Percentiles rank a stretch among this genome's conserved stretches.
These are phyloP conservation scores for Leuctra nigra DNA, from an alignment of 2,888 invertebrate genomes.

Conservation along the genomic window DNA sequence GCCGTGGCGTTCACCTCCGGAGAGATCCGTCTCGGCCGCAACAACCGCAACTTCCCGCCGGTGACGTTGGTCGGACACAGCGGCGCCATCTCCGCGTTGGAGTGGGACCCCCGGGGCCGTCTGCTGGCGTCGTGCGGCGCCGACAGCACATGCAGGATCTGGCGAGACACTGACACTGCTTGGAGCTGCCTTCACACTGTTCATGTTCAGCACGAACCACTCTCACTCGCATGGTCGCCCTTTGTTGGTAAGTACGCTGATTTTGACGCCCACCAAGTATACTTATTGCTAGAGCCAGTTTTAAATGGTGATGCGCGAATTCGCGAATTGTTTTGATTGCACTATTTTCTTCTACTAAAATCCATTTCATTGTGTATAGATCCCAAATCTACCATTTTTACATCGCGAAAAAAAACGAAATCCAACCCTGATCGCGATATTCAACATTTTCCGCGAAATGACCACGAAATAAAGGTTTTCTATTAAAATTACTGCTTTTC, in stretches of 20 bases:
- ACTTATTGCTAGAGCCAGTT: too few relatives aligned
- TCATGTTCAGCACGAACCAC: slow-evolving; percentile 43
- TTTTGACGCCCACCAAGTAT: not conserved
- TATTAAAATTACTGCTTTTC: too few relatives aligned
- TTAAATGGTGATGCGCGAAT: too few relatives aligned
- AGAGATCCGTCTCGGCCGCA: slow-evolving; percentile 41
- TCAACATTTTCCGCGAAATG: too few relatives aligned
- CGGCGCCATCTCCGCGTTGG: slow-evolving; percentile 40
- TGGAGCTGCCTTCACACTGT: slow-evolving; percentile 42
- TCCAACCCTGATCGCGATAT: too few relatives aligned
- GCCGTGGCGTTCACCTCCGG: slow-evolving; percentile 52
- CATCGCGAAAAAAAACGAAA: too few relatives aligned
- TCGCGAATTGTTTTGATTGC: too few relatives aligned
- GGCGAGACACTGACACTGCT: slow-evolving; percentile 38
- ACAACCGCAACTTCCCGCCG: slow-evolving; percentile 37
- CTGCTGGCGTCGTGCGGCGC: slow-evolving; percentile 47
- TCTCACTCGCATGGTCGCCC: slow-evolving; percentile 48
- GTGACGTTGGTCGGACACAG: slow-evolving; percentile 34
- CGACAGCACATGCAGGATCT: slow-evolving; percentile 37
- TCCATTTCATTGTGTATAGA: too few relatives aligned
- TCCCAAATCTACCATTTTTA: too few relatives aligned
- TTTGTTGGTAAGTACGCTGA: slow-evolving; percentile 38
- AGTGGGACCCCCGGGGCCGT: slow-evolving; percentile 47
- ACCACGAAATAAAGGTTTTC: too few relatives aligned
- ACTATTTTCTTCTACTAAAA: too few relatives aligned